Base-by-base conservation (phyloP, 2,113 vertebrate species). In the Gymnorhina tibicen region DNA sequence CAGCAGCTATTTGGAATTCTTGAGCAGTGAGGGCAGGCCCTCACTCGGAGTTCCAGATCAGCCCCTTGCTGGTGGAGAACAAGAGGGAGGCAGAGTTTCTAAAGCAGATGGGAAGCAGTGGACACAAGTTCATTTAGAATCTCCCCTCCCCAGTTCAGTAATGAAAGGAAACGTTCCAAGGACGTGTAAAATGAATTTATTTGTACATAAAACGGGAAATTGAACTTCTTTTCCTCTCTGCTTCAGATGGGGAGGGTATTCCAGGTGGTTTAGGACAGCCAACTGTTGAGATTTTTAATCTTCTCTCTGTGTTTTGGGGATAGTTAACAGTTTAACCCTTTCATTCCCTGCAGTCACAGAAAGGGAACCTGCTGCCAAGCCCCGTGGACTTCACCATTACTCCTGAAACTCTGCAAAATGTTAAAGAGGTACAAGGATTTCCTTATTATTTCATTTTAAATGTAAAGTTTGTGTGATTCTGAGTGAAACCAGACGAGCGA, bases 311-410 rank as follows among this genome's bases (percentile, higher is more conserved):
- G 39, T 66, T 79, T 80, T 47, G 39, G 59, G 72, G 63, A 32
- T 50, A 35, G 8, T 80, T 44, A 39, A 39, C 44, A 27, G 15
- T 41, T 79, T 59, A 52, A 63, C 46, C 85, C 46, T 89, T 74
- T 13, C 37, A 7, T 89, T 88, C 49, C 35, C 93, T 97, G 32
- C 89, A 99, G 99, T 98, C 99, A 3, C 99, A 99, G 97, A 99
- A 99, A 93, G 97, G 98, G 27, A 99, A 99, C 92, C 80, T 98
- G 68, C 97, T 96, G 15, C 98, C 98, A 0, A 99, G 98, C 64
- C 99, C 99, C 0, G 99, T 99, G 63, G 98, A 99, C 95, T 99
- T 99, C 97, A 99, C 98, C 28, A 99, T 99, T 95, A 99, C 99
- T 3, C 99, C 99, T 1, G 99, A 99, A 85, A 99, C 99, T 8